Percentiles rank a stretch among this genome's conserved stretches.
Evolutionary conservation across 2,113 vertebrate species (phyloP).

Genomic region (Cairina moschata): DNA sequence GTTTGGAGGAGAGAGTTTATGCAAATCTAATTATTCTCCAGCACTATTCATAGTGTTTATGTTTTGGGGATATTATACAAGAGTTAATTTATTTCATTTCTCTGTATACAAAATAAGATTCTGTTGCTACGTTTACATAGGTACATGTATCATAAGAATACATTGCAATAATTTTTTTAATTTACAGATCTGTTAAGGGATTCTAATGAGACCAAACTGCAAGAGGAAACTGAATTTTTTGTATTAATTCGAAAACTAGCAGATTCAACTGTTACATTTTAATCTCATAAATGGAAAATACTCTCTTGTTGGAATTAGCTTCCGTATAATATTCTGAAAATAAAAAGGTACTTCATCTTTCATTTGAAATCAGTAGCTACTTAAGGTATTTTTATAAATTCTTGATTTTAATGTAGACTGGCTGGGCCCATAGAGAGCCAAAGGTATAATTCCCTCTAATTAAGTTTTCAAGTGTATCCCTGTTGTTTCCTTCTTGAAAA

Average conservation of each 20-base stretch:
- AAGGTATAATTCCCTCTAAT: not conserved
- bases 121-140: slow-evolving; percentile 16
- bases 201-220: slow-evolving; percentile 16
- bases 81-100: slow-evolving; percentile 38
- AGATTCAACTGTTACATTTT: not conserved
- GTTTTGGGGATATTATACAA: slow-evolving; percentile 13
- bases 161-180: not conserved
- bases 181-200: slow-evolving; percentile 1
- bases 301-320: not conserved
- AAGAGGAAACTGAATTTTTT: not conserved
- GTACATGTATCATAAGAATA: not conserved
- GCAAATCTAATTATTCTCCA: slow-evolving; percentile 36
- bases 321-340: not conserved
- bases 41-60: not conserved
- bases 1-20: slow-evolving; percentile 20
- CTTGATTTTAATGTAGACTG: not conserved
- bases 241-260: not conserved
- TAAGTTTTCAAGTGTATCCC: not conserved
- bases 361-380: not conserved
- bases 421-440: not conserved
- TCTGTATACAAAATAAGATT: not conserved
- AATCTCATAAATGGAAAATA: not conserved
- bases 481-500: not conserved
- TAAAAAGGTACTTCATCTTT: not conserved
- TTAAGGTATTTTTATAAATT: slow-evolving; percentile 1